These are phyloP conservation scores for Brachyhypopomus gauderio DNA, from an alignment of 2,113 vertebrate species.

Conservation along the genomic window DNA sequence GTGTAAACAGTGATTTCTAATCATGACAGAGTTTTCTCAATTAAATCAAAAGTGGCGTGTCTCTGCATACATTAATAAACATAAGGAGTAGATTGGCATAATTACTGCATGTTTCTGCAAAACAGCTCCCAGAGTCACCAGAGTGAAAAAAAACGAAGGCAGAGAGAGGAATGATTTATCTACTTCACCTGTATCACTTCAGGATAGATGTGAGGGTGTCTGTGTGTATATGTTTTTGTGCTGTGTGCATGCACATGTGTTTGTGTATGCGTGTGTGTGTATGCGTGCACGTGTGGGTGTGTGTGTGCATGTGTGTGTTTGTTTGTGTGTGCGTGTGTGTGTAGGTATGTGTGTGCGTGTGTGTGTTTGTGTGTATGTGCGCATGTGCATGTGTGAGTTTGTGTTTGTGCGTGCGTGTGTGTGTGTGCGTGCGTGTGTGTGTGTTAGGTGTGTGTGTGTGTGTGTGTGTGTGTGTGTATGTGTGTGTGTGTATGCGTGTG, in stretches of 20 bases:
- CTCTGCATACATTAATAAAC: constrained; percentile 24
- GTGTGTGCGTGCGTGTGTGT: not conserved
- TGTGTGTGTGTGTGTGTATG: constrained; percentile 27
- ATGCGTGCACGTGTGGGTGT: too few relatives aligned
- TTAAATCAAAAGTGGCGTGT: constrained; percentile 3
- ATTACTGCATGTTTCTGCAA: constrained; percentile 3
- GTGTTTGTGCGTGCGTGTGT: not conserved
- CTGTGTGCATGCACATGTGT: constrained; percentile 80
- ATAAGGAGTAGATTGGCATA: not conserved
- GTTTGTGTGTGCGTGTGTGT: not conserved
- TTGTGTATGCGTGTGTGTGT: constrained; percentile 62
- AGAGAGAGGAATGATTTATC: constrained; percentile 23
- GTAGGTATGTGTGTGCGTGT: not conserved
- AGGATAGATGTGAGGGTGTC: constrained; percentile 11
- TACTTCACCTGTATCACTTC: constrained; percentile 20
- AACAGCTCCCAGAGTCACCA: constrained; percentile 3
- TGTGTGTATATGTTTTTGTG: too few relatives aligned
- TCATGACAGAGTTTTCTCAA: not conserved
- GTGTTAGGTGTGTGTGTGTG: not conserved
- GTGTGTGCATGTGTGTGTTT: not conserved
- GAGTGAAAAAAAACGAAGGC: not conserved
- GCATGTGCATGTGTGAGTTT: constrained; percentile 7
- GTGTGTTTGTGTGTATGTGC: not conserved
- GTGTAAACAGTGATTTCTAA: not conserved
- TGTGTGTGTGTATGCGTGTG: too few relatives aligned